Evolutionary conservation across 2,888 invertebrate genomes (phyloP).

Genomic region (Allygus modestus): DNA sequence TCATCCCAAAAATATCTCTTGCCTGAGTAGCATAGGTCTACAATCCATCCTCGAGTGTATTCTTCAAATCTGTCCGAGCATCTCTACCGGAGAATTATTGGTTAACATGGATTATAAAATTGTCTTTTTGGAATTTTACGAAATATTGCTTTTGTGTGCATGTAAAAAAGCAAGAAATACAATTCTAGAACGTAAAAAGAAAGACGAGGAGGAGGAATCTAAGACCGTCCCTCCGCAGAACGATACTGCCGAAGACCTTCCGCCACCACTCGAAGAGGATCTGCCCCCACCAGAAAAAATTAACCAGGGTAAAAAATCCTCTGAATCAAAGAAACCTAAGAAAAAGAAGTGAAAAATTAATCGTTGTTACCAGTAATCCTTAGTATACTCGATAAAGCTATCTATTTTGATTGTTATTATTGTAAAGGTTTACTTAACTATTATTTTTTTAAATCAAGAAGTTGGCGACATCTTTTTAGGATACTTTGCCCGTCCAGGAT

Average conservation of each 20-base stretch:
- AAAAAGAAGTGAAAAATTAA: conserved; percentile 28
- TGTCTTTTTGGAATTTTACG: conserved; percentile 60
- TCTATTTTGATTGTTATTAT: no score
- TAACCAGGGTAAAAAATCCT: background rate
- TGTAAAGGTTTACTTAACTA: no score
- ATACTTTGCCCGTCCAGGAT: no score
- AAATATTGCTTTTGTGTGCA: conserved; percentile 55
- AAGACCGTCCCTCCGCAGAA: background rate
- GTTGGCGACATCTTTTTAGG: no score
- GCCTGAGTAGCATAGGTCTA: conserved; percentile 3
- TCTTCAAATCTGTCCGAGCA: conserved; percentile 42
- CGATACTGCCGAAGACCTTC: background rate
- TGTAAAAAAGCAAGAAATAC: background rate
- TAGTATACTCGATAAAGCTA: no score
- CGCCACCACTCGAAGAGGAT: background rate
- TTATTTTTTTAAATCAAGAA: no score
- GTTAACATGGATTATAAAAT: conserved; percentile 59
- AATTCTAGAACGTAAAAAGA: conserved; percentile 26
- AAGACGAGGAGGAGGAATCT: background rate
- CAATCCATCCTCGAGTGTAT: conserved; percentile 36
- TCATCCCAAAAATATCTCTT: conserved; percentile 34
- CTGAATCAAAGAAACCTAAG: conserved; percentile 1
- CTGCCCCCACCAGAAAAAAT: background rate
- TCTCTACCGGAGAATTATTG: background rate
- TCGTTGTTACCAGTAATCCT: no score